These are phyloP conservation scores for Umimayanthus kanabou DNA, from an alignment of 92 coral and sea anemone species.

Conservation along the genomic window DNA sequence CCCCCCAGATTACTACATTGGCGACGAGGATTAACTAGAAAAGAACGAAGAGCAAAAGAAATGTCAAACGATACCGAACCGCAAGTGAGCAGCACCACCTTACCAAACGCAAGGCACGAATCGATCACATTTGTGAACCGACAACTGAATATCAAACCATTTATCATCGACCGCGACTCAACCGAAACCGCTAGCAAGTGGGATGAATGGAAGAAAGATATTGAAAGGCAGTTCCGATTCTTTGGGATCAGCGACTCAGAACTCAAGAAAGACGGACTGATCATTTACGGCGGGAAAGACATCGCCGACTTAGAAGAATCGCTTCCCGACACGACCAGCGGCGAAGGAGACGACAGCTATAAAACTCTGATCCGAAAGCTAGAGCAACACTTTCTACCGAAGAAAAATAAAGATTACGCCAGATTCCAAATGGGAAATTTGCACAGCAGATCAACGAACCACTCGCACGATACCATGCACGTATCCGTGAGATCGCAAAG, in stretches of 20 bases:
- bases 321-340: constrained; percentile 39
- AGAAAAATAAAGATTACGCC: constrained; percentile 39
- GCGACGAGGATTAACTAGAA: constrained; percentile 42
- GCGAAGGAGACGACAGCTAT: constrained; percentile 34
- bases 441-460: constrained; percentile 32
- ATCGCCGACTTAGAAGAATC: constrained; percentile 56
- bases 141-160: constrained; percentile 48
- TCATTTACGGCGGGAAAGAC: constrained; percentile 54
- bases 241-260: constrained; percentile 44
- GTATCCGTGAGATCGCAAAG: constrained; percentile 41
- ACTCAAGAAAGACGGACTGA: constrained; percentile 44
- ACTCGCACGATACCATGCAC: constrained; percentile 35
- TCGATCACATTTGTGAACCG: constrained; percentile 36
- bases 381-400: constrained; percentile 51
- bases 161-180: constrained; percentile 32
- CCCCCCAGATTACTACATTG: constrained; percentile 35
- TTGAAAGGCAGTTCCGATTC: constrained; percentile 48
- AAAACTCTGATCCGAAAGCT: constrained; percentile 38
- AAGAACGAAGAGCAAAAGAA: constrained; percentile 22
- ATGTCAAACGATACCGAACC: neutral
- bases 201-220: constrained; percentile 44
- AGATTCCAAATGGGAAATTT: constrained; percentile 35
- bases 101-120: constrained; percentile 38
- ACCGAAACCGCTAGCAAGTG: constrained; percentile 40
- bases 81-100: constrained; percentile 33